Evolutionary conservation across 2,113 vertebrate genomes (phyloP), one percentile per base, ranked within the genome.

Genomic region (Nothoprocta pentlandii): DNA sequence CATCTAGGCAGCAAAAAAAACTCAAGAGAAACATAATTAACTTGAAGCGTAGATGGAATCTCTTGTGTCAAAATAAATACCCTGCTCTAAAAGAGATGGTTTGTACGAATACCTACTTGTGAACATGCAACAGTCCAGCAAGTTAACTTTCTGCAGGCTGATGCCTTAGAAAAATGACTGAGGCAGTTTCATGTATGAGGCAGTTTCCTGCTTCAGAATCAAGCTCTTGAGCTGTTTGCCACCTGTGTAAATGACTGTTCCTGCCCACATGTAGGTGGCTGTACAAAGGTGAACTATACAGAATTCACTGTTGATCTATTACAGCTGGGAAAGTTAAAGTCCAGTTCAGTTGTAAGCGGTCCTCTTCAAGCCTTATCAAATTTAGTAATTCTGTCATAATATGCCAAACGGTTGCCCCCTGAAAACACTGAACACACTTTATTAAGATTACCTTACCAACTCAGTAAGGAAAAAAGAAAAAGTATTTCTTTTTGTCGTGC

Each of bases 1-100:
- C 94, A 94, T 93, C 87, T 91, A 56, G 76, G n/a, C 91, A 90
- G 82, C 87, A 93, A 93, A 90, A 64, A 90, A 95, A 92, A 76
- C 77, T 0, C 0, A 22, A 93, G 67, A 94, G 87, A 87, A 93
- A 71, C 68, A 68, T 92, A 95, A 97, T 94, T 97, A 96, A 96
- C 84, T 90, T 32, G 61, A 47, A 91, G 85, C 42, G n/a, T 6
- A 20, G 79, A 75, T 85, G 73, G 64, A 92, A 26, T 93, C 80
- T 73, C 93, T 53, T 63, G 76, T 36, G 90, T 71, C 71, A 77
- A 79, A 85, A 49, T 49, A 49, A 94, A 16, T 77, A 90, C 39
- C 68, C 76, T 83, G 80, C 80, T 67, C 63, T 85, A n/a, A 66
- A 94, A 94, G 59, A 51, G 9, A 67, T 10, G 54, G 51, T 51